Conservation (phyloP, 2,797 vertebrate genomes). For the Limnodromus scolopaceus region DNA sequence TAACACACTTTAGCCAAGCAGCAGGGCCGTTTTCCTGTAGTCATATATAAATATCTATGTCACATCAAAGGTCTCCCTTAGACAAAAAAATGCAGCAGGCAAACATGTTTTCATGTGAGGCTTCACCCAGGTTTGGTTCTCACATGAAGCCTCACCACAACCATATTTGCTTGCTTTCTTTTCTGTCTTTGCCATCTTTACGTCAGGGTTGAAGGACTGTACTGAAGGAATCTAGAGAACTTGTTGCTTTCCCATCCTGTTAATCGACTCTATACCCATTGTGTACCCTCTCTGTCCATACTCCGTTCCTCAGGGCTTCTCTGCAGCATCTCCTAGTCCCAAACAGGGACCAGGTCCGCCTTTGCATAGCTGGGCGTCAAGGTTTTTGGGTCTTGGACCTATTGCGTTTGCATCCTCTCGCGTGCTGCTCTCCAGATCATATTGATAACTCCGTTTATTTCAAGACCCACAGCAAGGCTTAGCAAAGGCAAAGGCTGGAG, state of each 20-base stretch:
- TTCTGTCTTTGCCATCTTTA: not conserved
- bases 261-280: rapidly evolving
- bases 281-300: not conserved
- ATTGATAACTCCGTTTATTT: not conserved
- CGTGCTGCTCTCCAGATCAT: not conserved
- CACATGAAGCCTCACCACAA: not conserved
- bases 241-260: not conserved
- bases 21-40: not conserved
- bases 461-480: not conserved
- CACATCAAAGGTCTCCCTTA: not conserved
- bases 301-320: not conserved
- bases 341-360: not conserved
- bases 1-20: not conserved
- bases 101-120: not conserved
- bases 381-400: not conserved
- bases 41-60: not conserved
- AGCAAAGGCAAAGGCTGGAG: not conserved
- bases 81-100: not conserved
- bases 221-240: not conserved
- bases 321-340: not conserved
- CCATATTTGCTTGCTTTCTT: not conserved
- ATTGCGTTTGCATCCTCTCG: not conserved
- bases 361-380: not conserved
- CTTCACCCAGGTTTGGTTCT: not conserved
- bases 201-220: not conserved